These are phyloP conservation scores for Falco cherrug DNA, from an alignment of 2,797 vertebrate genomes.

Conservation along the genomic window DNA sequence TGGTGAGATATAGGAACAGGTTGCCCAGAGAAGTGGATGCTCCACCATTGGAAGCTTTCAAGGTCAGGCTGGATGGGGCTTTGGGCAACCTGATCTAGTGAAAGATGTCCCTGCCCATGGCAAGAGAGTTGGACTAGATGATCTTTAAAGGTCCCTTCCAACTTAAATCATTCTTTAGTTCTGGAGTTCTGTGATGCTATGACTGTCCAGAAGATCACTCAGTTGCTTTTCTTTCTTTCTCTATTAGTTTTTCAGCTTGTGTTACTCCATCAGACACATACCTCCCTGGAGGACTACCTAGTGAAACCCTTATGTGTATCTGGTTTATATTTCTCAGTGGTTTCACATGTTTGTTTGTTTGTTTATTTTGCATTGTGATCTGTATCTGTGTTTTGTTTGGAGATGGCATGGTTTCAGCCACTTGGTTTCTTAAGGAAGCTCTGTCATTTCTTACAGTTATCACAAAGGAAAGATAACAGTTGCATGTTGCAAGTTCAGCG, in stretches of 20 bases:
- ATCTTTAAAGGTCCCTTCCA: not conserved
- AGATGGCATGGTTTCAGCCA: not conserved
- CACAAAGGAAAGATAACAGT: not conserved
- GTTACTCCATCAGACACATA: not conserved
- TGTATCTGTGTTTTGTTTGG: not conserved
- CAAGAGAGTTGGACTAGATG: not conserved
- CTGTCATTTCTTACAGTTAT: not conserved
- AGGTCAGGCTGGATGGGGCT: not conserved
- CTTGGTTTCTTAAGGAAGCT: not conserved
- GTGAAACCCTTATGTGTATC: not conserved
- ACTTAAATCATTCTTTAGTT: not conserved
- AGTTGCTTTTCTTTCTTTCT: not conserved
- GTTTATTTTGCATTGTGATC: not conserved
- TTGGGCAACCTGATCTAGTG: not conserved
- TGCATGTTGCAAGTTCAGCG: not conserved
- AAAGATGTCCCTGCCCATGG: not conserved
- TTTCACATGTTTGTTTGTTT: not conserved
- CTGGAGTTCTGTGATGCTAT: not conserved
- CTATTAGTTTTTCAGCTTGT: not conserved
- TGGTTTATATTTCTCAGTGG: not conserved
- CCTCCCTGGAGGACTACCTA: not conserved
- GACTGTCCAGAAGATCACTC: not conserved
- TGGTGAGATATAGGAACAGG: not conserved
- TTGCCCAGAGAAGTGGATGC: not conserved
- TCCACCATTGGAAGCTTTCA: not conserved